Evolutionary conservation across 2,888 invertebrate genomes (phyloP), one percentile per base, ranked within the genome.

Genomic region (Chouioia cunea): DNA sequence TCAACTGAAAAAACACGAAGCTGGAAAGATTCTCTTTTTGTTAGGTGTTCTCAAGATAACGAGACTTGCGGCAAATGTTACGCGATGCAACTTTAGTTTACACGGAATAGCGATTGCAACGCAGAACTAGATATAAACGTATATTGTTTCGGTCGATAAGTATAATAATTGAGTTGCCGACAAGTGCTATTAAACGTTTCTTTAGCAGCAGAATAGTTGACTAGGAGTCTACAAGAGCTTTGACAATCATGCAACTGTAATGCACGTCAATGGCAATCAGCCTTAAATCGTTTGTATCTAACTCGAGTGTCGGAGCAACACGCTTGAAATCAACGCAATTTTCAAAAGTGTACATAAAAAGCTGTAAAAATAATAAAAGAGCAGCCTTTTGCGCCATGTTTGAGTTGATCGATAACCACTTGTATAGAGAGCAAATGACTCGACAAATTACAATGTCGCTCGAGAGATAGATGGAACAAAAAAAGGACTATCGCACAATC

Each of bases 351-450:
- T 36, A 36, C 36, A 14, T 20, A 63, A 44, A 44, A 53, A 52
- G 18, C n/a, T 62, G 8, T 36, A n/a, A 43, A 44, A 44, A 57
- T 44, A 58, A 22, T 44, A 44, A 20, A 18, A 36, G 27, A 36
- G 22, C 57, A 43, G 18, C 23, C 23, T 27, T 66, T 53, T 23
- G 18, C 53, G 59, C 59, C 58, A 27, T 15, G 14, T 53, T 46
- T 59, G 27, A 18, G 47, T 62, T 54, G 62, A 68, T 68, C 56
- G 68, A 68, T 68, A 68, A 68, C 68, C 68, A 68, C 36, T 22
- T 54, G 48, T 36, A 36, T 36, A 36, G 36, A 36, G 36, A 36
- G 36, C 6, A 36, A 36, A 36, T 12, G 36, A 36, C 36, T 36
- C 6, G 36, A 43, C 43, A 20, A 46, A n/a, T 50, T 44, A 58